These are phyloP conservation scores for Carcinoscorpius rotundicauda DNA, from an alignment of 1,140 invertebrate genomes.

Conservation along the genomic window DNA sequence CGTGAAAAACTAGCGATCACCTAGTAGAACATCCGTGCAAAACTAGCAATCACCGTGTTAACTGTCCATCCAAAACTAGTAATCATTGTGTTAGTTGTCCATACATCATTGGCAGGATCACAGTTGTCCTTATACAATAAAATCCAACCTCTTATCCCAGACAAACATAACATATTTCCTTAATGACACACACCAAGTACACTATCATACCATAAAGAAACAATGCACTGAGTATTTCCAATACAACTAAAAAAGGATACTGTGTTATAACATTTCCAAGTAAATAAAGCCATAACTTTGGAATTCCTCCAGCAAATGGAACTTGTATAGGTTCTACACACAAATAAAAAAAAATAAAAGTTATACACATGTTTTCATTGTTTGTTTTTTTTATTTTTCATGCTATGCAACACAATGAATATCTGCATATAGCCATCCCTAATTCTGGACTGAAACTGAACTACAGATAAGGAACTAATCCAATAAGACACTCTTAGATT, in stretches of 20 bases:
- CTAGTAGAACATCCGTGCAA: too few relatives aligned
- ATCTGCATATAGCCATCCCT: not conserved
- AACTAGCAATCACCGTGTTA: too few relatives aligned
- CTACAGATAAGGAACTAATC: not conserved
- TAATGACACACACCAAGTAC: slow-evolving; percentile 6
- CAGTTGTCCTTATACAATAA: too few relatives aligned
- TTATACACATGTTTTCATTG: not conserved
- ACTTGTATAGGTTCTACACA: slow-evolving; percentile 30
- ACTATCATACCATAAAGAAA: not conserved
- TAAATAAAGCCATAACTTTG: slow-evolving; percentile 64
- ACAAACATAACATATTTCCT: not conserved
- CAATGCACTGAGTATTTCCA: not conserved
- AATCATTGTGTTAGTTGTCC: too few relatives aligned
- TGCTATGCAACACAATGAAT: too few relatives aligned
- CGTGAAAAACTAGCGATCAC: too few relatives aligned
- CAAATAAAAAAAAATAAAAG: slow-evolving; percentile 15
- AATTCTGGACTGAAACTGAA: slow-evolving; percentile 4
- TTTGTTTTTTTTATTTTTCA: too few relatives aligned
- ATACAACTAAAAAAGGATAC: slow-evolving; percentile 44
- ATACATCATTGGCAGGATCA: too few relatives aligned
- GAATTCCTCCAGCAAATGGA: slow-evolving; percentile 40
- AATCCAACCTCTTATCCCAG: too few relatives aligned
- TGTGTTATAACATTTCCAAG: slow-evolving; percentile 80
- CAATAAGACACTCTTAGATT: not conserved
- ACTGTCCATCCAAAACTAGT: too few relatives aligned